phyloP scores from a whole-genome alignment of 2,888 invertebrate genomes.

The Rhimphoctona megacephalus region DNA sequence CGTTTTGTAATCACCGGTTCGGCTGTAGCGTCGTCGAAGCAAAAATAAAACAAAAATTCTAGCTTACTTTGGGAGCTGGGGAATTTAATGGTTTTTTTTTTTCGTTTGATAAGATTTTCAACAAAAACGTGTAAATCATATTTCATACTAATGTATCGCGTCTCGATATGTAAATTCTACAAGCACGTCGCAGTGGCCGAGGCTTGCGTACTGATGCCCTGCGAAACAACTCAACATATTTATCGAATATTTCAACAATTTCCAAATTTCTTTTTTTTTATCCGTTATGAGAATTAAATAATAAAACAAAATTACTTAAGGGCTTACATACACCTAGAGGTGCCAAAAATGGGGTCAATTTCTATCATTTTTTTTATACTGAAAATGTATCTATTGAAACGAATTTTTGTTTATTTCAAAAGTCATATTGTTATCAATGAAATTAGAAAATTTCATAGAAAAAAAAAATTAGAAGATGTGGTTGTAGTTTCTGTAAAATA shows the following conservation, averaged over 20 bases:
- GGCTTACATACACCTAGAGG: no score
- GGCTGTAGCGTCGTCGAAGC: conserved; percentile 72
- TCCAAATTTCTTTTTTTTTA: background rate
- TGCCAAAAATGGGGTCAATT: no score
- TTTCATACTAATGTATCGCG: conserved; percentile 79
- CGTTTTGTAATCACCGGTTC: conserved; percentile 84
- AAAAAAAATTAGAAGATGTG: no score
- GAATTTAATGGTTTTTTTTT: conserved; percentile 75
- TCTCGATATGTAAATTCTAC: conserved; percentile 81
- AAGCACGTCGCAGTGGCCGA: conserved; percentile 80
- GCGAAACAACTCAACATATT: conserved; percentile 66
- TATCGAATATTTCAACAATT: background rate
- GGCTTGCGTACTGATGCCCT: conserved; percentile 77
- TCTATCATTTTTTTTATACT: no score
- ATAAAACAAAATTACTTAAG: no score
- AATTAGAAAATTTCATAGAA: no score
- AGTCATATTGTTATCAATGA: no score
- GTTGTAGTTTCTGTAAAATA: no score
- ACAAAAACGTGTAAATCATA: conserved; percentile 11
- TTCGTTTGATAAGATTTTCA: conserved; percentile 30
- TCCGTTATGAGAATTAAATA: background rate
- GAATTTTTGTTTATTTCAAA: no score
- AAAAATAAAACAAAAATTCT: conserved; percentile 71
- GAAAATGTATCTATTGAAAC: no score
- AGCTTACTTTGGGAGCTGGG: conserved; percentile 75